Conservation (phyloP, 2,797 vertebrate genomes). For the Orientallactaga sibirica region DNA sequence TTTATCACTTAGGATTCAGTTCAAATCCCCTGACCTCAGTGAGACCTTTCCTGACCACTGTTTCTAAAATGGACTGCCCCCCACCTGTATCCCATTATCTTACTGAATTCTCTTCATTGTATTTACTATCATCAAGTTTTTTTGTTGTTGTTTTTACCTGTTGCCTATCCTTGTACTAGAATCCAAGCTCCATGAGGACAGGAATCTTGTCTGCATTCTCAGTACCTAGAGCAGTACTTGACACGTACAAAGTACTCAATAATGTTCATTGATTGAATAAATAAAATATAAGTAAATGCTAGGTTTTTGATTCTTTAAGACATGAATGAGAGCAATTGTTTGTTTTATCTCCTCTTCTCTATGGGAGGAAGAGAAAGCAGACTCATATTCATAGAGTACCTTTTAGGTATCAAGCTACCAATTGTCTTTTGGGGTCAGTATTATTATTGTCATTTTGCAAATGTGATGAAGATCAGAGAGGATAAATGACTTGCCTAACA, state of each 20-base stretch:
- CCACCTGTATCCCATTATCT: not conserved
- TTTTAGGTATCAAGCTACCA: not conserved
- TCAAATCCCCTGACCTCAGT: not conserved
- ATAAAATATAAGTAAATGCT: not conserved
- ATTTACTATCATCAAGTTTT: not conserved
- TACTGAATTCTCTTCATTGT: not conserved
- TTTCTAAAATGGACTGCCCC: not conserved
- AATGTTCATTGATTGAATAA: not conserved
- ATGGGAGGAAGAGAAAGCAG: not conserved
- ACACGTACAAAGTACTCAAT: not conserved
- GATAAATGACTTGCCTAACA: constrained; percentile 8
- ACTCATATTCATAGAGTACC: not conserved
- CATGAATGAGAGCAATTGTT: not conserved
- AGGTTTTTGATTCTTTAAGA: not conserved
- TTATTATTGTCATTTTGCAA: not conserved
- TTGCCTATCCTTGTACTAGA: not conserved
- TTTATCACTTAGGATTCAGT: not conserved
- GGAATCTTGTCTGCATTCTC: not conserved
- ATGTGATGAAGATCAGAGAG: constrained; percentile 16
- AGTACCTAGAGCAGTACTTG: not conserved
- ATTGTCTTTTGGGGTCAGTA: not conserved
- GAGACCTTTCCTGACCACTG: not conserved
- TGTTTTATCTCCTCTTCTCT: not conserved
- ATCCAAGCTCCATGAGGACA: not conserved
- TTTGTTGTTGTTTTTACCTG: not conserved